Conservation (phyloP, 2,888 invertebrate genomes). For the Epistrophella euchroma region DNA sequence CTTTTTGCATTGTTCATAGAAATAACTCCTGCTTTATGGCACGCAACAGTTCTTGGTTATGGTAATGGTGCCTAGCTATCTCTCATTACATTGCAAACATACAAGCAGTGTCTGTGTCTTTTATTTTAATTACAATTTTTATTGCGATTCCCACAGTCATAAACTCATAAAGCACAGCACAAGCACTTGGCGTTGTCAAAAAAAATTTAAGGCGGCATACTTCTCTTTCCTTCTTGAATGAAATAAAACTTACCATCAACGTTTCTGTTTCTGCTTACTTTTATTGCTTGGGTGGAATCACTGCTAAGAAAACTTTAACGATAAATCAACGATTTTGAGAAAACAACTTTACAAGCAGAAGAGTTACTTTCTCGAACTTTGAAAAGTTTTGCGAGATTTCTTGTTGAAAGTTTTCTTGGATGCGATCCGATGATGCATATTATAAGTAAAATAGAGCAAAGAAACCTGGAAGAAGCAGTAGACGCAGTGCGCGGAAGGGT, state of each 20-base stretch:
- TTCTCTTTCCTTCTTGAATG: conserved; percentile 34
- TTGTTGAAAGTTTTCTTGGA: conserved; percentile 42
- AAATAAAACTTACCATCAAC: conserved; percentile 41
- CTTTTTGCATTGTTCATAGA: conserved; percentile 47
- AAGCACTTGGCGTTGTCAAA: conserved; percentile 36
- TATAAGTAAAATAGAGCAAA: background rate
- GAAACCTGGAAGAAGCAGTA: background rate
- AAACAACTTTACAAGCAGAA: conserved; percentile 36
- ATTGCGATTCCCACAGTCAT: conserved; percentile 52
- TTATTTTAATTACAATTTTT: conserved; percentile 59
- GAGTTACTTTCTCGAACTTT: conserved; percentile 51
- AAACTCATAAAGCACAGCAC: conserved; percentile 26
- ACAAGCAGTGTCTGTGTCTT: conserved; percentile 46
- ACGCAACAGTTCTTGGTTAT: conserved; percentile 1
- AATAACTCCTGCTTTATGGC: background rate
- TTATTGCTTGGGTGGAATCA: conserved; percentile 14
- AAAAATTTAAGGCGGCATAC: conserved; percentile 6
- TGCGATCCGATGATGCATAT: conserved; percentile 33
- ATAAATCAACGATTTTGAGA: conserved; percentile 63
- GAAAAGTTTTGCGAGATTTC: conserved; percentile 19
- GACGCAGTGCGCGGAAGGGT: background rate
- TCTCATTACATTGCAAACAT: background rate
- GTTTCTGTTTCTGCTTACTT: conserved; percentile 17
- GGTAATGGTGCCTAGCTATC: background rate
- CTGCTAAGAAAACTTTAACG: conserved; percentile 45